These are phyloP conservation scores for Ditylenchus weischeri DNA, from an alignment of 2,888 invertebrate genomes.

Conservation along the genomic window DNA sequence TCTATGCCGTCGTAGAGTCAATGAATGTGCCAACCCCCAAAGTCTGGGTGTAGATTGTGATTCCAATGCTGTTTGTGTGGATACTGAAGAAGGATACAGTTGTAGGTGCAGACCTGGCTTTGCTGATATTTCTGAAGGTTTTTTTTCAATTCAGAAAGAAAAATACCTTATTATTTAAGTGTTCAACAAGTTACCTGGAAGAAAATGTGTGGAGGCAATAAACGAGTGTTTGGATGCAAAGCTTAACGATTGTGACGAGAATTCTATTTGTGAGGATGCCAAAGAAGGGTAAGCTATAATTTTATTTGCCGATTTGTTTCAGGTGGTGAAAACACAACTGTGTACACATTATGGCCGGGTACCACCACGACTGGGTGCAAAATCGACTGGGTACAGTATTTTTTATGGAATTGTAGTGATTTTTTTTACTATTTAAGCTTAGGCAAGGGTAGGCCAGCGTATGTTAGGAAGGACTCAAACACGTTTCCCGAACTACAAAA, in stretches of 20 bases:
- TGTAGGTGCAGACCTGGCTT: slow-evolving; percentile 57
- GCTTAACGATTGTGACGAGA: slow-evolving; percentile 81
- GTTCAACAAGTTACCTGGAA: slow-evolving; percentile 54
- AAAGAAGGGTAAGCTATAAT: slow-evolving; percentile 65
- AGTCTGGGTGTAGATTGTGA: slow-evolving; percentile 56
- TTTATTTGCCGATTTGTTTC: too few species aligned
- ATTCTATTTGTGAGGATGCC: slow-evolving; percentile 83
- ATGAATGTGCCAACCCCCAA: slow-evolving; percentile 55
- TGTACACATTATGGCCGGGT: too few species aligned
- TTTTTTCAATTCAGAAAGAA: too few species aligned
- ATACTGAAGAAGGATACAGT: slow-evolving; percentile 51
- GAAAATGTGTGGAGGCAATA: slow-evolving; percentile 57
- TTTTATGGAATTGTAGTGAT: too few species aligned
- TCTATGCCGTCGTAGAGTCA: slow-evolving; percentile 53
- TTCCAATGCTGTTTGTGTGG: slow-evolving; percentile 53
- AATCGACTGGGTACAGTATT: too few species aligned
- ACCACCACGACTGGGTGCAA: too few species aligned
- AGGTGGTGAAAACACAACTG: too few species aligned
- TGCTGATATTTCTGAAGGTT: slow-evolving; percentile 56
- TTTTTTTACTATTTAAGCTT: too few species aligned
- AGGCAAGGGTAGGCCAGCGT: too few species aligned
- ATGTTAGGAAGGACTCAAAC: too few species aligned
- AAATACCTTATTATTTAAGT: too few species aligned
- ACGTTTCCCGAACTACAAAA: too few species aligned
- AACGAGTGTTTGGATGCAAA: slow-evolving; percentile 54